Evolutionary conservation across 2,797 vertebrate genomes (phyloP).

Genomic region (Anguilla anguilla): DNA sequence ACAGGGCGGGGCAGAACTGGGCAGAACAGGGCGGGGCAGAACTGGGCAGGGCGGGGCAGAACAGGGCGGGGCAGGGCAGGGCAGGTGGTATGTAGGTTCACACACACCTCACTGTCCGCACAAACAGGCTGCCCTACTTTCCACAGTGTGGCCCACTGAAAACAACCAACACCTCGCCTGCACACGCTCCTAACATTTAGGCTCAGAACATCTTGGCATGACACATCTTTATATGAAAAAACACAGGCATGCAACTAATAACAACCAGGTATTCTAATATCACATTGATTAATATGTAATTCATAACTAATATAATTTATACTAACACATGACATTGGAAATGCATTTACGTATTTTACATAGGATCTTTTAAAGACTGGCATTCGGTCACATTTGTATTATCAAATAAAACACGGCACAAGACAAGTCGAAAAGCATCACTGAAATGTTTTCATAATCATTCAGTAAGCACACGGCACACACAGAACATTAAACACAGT

Average conservation of each 20-base stretch:
- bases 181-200: neutral
- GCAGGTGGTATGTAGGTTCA: neutral
- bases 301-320: neutral
- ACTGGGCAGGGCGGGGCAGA: too few species aligned
- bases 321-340: neutral
- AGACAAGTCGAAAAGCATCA: neutral
- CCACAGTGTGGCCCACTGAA: neutral
- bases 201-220: neutral
- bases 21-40: too few species aligned
- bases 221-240: neutral
- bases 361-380: neutral
- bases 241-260: neutral
- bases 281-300: neutral
- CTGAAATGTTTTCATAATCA: neutral
- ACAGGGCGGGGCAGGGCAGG: too few species aligned
- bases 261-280: neutral
- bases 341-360: neutral
- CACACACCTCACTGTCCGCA: neutral
- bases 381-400: neutral
- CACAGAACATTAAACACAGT: neutral
- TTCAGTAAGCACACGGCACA: neutral
- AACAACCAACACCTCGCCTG: neutral
- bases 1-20: too few species aligned
- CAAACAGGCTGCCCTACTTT: neutral
- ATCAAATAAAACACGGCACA: neutral